Evolutionary conservation across 2,888 invertebrate genomes (phyloP).

Genomic region (Nowickia ferox): DNA sequence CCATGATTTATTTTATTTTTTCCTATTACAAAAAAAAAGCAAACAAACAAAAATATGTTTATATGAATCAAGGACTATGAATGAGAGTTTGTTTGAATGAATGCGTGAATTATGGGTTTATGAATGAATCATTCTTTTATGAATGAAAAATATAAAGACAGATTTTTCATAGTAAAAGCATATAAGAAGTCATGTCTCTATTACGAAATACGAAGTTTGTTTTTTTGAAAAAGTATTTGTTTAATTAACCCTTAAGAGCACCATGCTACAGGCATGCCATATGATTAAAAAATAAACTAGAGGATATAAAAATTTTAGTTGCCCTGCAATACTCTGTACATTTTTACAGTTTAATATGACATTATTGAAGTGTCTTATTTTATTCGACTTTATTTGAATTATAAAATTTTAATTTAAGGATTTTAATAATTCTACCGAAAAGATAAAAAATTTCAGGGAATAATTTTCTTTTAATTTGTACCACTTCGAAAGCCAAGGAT

Average conservation of each 20-base stretch:
- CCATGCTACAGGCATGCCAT: neutral
- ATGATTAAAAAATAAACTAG: neutral
- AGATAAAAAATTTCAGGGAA: too few relatives aligned
- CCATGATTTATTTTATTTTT: conserved; percentile 17
- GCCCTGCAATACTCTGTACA: too few relatives aligned
- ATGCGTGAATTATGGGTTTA: conserved; percentile 72
- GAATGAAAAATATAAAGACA: conserved; percentile 58
- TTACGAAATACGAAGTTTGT: neutral
- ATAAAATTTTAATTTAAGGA: too few relatives aligned
- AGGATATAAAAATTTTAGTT: too few relatives aligned
- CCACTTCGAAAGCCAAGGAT: too few relatives aligned
- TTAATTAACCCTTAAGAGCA: neutral
- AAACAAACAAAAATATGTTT: neutral
- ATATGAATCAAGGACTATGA: conserved; percentile 61
- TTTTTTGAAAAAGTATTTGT: conserved; percentile 21
- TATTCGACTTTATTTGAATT: too few relatives aligned
- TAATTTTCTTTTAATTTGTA: too few relatives aligned
- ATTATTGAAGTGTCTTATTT: too few relatives aligned
- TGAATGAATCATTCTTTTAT: conserved; percentile 73
- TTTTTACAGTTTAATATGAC: too few relatives aligned
- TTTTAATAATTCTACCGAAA: too few relatives aligned
- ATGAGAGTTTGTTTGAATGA: conserved; percentile 64
- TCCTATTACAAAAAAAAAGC: neutral
- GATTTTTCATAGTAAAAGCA: conserved; percentile 52
- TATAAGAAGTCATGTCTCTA: conserved; percentile 26